A percentile compares a stretch with the other conserved stretches of the same genome.
phyloP scores from a whole-genome alignment of 2,113 vertebrate genomes.

The Hemibagrus wyckioides region DNA sequence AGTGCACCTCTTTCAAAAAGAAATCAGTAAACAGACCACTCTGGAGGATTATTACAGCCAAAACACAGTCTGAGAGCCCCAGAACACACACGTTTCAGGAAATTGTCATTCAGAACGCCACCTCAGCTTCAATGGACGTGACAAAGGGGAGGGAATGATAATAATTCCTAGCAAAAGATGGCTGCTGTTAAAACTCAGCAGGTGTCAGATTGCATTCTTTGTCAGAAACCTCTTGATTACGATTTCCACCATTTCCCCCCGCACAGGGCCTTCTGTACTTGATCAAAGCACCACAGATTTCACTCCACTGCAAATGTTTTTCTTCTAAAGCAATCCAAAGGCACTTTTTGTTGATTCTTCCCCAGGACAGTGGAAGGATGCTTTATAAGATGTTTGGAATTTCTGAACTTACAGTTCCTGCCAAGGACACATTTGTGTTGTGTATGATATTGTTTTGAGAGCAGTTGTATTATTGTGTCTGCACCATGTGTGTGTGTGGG shows the following conservation, averaged over 20 bases:
- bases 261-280: constrained; percentile 25
- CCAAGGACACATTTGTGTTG: not conserved
- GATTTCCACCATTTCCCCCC: constrained; percentile 47
- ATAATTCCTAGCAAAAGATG: constrained; percentile 33
- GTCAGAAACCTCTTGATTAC: constrained; percentile 46
- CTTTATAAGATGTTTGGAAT: constrained; percentile 13
- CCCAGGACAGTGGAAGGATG: not conserved
- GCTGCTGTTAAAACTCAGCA: constrained; percentile 35
- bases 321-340: not conserved
- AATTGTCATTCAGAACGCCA: constrained; percentile 23
- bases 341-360: not conserved
- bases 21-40: constrained; percentile 54
- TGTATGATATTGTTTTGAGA: constrained; percentile 18
- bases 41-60: constrained; percentile 42
- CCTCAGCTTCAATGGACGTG: not conserved
- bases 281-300: constrained; percentile 48
- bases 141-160: constrained; percentile 39
- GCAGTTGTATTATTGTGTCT: not conserved
- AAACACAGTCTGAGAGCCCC: constrained; percentile 29
- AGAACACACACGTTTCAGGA: not conserved
- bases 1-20: constrained; percentile 37
- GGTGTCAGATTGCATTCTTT: constrained; percentile 44
- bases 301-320: constrained; percentile 29
- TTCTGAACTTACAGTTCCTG: not conserved
- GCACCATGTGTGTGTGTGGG: not conserved